Conservation (phyloP, 2,888 invertebrate species). For the Neoitamus cyanurus region DNA sequence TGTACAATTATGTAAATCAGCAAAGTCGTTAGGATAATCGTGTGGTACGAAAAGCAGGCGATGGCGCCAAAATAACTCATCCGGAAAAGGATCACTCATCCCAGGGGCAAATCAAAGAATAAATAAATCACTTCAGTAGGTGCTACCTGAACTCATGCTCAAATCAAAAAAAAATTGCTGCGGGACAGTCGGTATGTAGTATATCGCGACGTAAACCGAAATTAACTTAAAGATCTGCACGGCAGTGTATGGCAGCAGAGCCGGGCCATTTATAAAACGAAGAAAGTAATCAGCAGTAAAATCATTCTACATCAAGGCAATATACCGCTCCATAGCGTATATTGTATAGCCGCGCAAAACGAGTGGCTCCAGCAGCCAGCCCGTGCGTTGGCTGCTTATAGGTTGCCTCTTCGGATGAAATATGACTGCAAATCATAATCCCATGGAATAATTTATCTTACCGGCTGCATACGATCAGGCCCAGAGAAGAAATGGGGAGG, state of each 20-base stretch:
- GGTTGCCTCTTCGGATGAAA: slow-evolving; percentile 31
- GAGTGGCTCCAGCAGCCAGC: slow-evolving; percentile 19
- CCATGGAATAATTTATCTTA: slow-evolving; percentile 44
- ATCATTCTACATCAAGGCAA: slow-evolving; percentile 36
- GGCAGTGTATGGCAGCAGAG: background rate
- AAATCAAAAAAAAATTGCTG: background rate
- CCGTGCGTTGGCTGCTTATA: slow-evolving; percentile 4
- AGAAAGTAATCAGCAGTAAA: slow-evolving; percentile 39
- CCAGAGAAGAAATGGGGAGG: slow-evolving; percentile 13
- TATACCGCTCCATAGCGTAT: slow-evolving; percentile 2
- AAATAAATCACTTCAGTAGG: background rate
- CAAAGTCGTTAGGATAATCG: background rate
- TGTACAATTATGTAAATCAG: too few species aligned
- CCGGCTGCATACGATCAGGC: slow-evolving; percentile 38
- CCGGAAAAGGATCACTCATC: background rate
- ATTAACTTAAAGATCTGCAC: background rate
- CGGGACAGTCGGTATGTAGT: background rate
- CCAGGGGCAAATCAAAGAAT: background rate
- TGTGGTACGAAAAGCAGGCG: background rate
- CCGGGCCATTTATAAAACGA: slow-evolving; percentile 24
- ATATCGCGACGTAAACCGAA: background rate
- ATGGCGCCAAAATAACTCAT: background rate
- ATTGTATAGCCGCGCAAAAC: background rate
- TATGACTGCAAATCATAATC: slow-evolving; percentile 46
- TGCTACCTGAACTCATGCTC: background rate